Conservation (phyloP, 1,140 invertebrate genomes). For the Nylanderia fulva region DNA sequence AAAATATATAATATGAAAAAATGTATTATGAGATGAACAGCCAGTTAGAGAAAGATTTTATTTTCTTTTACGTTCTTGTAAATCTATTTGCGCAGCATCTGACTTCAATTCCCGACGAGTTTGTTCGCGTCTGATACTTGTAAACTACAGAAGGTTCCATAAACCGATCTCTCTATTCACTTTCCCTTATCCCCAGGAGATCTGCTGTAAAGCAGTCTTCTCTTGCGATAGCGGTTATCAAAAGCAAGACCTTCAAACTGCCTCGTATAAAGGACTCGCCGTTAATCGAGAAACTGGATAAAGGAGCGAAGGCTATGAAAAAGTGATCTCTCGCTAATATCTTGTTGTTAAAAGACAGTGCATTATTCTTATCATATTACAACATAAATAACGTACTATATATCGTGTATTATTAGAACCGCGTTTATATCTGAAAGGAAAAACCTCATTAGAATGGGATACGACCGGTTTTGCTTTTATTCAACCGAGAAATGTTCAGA, state of each 20-base stretch:
- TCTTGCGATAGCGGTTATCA: not conserved
- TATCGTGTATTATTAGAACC: not conserved
- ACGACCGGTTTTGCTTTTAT: too few species aligned
- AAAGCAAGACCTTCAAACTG: not conserved
- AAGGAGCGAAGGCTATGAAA: not conserved
- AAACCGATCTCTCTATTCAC: not conserved
- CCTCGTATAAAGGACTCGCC: not conserved
- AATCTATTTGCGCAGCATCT: not conserved
- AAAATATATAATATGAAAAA: not conserved
- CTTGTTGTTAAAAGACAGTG: not conserved
- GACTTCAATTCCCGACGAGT: constrained; percentile 19
- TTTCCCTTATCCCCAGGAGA: constrained; percentile 26
- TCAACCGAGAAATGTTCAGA: not conserved
- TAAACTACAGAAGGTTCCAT: constrained; percentile 6
- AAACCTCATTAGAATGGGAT: not conserved
- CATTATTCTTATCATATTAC: not conserved
- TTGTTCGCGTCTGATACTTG: constrained; percentile 1
- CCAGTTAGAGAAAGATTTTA: not conserved
- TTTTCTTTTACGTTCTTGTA: not conserved
- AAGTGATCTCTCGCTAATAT: not conserved
- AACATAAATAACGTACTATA: not conserved
- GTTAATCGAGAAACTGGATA: constrained; percentile 38
- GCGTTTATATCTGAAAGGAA: not conserved
- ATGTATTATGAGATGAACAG: not conserved
- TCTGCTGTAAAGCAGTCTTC: not conserved